phyloP scores from a whole-genome alignment of 2,888 invertebrate genomes.

The Drosophila pseudotakahashii region DNA sequence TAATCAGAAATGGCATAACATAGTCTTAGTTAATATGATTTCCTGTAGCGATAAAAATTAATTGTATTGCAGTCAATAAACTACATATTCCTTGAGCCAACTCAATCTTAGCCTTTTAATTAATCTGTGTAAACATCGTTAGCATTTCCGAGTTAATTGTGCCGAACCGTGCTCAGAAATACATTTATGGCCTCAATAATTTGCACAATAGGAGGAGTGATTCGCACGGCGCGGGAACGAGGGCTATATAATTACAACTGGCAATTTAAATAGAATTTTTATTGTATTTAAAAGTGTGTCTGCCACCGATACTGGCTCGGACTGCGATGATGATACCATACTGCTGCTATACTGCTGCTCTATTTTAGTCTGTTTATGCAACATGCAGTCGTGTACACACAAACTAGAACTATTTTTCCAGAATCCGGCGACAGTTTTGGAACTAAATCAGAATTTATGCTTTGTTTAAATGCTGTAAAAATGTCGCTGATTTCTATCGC shows the following conservation, averaged over 20 bases:
- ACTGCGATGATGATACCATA: conserved; percentile 13
- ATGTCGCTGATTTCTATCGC: conserved; percentile 80
- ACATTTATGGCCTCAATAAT: conserved; percentile 64
- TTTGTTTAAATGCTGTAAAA: conserved; percentile 82
- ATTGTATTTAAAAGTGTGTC: conserved; percentile 66
- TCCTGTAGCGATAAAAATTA: background rate
- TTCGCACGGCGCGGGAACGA: background rate
- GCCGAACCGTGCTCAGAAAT: conserved; percentile 6
- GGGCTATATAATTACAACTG: conserved; percentile 66
- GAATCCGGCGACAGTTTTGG: conserved; percentile 66
- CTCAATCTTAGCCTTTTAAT: conserved; percentile 10
- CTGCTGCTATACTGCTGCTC: conserved; percentile 46
- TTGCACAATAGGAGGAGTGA: conserved; percentile 18
- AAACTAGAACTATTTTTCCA: conserved; percentile 18
- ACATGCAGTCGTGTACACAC: conserved; percentile 44
- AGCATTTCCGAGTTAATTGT: conserved; percentile 20
- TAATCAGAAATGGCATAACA: background rate
- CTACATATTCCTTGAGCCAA: background rate
- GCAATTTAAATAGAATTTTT: conserved; percentile 75
- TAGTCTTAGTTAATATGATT: background rate
- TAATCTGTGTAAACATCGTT: conserved; percentile 12
- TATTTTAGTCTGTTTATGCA: conserved; percentile 59
- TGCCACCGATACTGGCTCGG: conserved; percentile 17
- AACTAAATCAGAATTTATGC: conserved; percentile 80
- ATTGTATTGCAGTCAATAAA: background rate